Conservation (phyloP, 2,797 vertebrate species). For the Calcarius lapponicus region DNA sequence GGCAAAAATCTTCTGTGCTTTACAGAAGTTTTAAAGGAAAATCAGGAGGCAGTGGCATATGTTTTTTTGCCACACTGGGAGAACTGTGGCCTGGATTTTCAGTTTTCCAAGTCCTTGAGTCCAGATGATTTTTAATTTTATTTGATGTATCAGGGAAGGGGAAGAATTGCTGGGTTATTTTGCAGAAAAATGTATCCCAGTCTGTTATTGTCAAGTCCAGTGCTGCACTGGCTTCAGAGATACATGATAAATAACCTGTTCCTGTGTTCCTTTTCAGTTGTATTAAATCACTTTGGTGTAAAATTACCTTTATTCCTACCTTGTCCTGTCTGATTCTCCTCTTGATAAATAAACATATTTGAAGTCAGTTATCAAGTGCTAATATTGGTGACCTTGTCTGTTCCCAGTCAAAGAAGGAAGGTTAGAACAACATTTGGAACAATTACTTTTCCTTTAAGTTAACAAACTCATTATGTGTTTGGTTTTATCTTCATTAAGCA, state of each 20-base stretch:
- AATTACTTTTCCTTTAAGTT: neutral
- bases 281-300: neutral
- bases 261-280: neutral
- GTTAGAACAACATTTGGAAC: neutral
- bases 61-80: neutral
- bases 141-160: neutral
- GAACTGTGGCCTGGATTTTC: neutral
- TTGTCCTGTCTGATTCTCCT: neutral
- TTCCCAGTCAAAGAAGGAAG: neutral
- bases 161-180: neutral
- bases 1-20: neutral
- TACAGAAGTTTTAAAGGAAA: neutral
- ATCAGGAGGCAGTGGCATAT: neutral
- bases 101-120: neutral
- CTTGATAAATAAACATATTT: neutral
- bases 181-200: neutral
- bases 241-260: neutral
- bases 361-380: neutral
- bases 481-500: neutral
- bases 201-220: neutral
- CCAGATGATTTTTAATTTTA: neutral
- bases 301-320: neutral
- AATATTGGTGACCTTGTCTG: neutral
- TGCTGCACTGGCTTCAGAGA: neutral
- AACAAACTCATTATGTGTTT: neutral